Evolutionary conservation across 2,888 invertebrate genomes (phyloP).

Genomic region (Thymelicus acteon): DNA sequence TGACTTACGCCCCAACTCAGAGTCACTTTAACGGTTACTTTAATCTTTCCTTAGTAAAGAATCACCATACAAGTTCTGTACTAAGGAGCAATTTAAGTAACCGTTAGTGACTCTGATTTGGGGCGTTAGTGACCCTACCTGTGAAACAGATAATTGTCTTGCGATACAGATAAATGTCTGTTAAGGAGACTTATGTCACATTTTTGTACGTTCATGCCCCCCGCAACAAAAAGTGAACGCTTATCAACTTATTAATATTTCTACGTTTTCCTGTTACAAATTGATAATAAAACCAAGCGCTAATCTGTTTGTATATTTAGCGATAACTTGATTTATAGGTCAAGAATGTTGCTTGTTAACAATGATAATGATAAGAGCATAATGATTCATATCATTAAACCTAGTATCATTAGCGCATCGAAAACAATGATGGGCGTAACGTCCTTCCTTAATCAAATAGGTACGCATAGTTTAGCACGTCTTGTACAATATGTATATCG

Average conservation of each 20-base stretch:
- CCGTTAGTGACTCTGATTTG: no score
- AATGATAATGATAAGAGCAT: constrained; percentile 12
- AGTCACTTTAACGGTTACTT: no score
- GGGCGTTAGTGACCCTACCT: no score
- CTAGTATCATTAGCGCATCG: constrained; percentile 2
- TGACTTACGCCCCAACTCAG: no score
- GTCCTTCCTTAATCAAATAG: constrained; percentile 30
- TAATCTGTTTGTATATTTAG: background rate
- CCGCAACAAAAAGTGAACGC: no score
- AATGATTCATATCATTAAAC: constrained; percentile 16
- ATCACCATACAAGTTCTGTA: no score
- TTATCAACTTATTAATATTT: background rate
- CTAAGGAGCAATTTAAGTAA: no score
- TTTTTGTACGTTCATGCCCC: no score
- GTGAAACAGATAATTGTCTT: no score
- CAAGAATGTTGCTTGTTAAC: background rate
- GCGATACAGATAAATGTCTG: no score
- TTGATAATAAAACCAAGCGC: background rate
- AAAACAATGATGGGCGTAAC: constrained; percentile 23
- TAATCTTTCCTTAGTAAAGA: no score
- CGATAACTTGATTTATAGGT: background rate
- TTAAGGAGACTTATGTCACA: no score
- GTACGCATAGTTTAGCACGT: background rate
- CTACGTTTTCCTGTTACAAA: background rate
- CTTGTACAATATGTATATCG: background rate